These are phyloP conservation scores for Paralichthys olivaceus DNA, from an alignment of 2,113 vertebrate genomes.

Conservation along the genomic window DNA sequence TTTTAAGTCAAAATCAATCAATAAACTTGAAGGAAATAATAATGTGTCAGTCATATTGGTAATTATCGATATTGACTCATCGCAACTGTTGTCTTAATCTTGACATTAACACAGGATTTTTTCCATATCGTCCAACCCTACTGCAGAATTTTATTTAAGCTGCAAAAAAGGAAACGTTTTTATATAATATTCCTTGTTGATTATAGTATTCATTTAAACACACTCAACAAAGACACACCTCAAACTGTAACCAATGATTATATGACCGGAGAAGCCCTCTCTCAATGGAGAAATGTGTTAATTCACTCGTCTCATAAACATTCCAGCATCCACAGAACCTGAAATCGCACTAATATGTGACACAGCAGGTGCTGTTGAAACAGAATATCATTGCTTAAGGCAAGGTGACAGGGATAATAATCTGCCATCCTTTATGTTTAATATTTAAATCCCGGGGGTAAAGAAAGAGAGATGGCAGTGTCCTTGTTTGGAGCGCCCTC, in stretches of 20 bases:
- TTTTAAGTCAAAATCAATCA: too few species aligned
- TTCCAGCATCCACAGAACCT: constrained; percentile 37
- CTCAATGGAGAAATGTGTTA: constrained; percentile 14
- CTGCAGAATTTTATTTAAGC: background rate
- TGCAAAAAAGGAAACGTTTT: background rate
- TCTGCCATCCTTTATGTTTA: constrained; percentile 89
- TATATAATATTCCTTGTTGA: background rate
- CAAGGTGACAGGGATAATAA: constrained; percentile 90
- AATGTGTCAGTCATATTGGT: too few species aligned
- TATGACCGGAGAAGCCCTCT: background rate
- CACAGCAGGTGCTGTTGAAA: constrained; percentile 87
- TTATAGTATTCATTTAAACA: constrained; percentile 1
- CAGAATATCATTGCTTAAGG: constrained; percentile 89
- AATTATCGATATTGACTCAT: too few species aligned
- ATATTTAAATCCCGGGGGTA: constrained; percentile 85
- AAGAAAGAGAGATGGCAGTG: constrained; percentile 70
- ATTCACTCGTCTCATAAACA: constrained; percentile 35
- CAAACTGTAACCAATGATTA: constrained; percentile 19
- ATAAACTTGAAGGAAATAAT: too few species aligned
- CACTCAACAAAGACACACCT: background rate
- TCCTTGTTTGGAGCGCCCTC: constrained; percentile 84
- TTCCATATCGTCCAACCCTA: background rate
- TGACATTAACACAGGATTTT: background rate
- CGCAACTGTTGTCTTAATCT: too few species aligned
- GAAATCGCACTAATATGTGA: constrained; percentile 84